Conservation (phyloP, 2,888 invertebrate genomes). For the Chrysodeixis includens region DNA sequence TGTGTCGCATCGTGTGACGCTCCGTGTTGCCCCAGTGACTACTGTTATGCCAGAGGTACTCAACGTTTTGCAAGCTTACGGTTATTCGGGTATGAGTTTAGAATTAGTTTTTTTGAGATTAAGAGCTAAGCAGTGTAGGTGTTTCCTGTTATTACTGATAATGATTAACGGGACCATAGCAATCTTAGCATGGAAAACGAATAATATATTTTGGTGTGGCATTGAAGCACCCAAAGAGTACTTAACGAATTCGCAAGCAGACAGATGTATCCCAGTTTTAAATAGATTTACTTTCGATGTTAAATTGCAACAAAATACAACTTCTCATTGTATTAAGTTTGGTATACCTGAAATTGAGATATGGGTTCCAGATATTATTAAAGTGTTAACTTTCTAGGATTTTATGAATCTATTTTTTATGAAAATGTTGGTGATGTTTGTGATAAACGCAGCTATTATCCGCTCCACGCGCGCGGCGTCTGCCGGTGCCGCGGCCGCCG, state of each 20-base stretch:
- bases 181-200: no score
- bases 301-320: no score
- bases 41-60: conserved; percentile 70
- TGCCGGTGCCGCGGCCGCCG: conserved; percentile 15
- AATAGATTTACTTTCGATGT: no score
- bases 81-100: background rate
- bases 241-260: no score
- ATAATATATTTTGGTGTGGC: no score
- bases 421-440: conserved; percentile 35
- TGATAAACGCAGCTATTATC: conserved; percentile 51
- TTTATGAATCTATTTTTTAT: background rate
- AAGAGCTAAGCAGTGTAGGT: no score
- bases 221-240: no score
- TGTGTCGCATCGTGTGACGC: conserved; percentile 71
- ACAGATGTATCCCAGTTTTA: no score
- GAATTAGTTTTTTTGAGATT: background rate
- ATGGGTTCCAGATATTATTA: background rate
- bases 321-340: no score
- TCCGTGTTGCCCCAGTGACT: conserved; percentile 22
- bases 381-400: background rate
- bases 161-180: no score
- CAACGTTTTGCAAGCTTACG: conserved; percentile 44
- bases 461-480: conserved; percentile 32
- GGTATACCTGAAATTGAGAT: background rate
- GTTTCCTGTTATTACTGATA: no score